phyloP scores from a whole-genome alignment of 2,888 invertebrate genomes.

The Gnatocerus cornutus region DNA sequence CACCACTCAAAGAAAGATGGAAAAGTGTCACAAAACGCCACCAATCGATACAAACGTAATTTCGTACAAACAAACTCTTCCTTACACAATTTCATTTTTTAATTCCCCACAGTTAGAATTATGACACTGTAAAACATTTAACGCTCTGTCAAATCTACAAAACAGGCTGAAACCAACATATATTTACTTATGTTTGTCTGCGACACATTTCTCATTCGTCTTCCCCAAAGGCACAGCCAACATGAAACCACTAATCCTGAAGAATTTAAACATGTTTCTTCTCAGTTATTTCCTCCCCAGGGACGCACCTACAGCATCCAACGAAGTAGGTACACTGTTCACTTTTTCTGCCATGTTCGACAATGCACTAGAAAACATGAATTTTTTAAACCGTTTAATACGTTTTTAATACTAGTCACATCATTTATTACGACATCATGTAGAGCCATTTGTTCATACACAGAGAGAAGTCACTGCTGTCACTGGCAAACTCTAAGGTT shows the following conservation, averaged over 20 bases:
- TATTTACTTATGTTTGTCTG: slow-evolving; percentile 25
- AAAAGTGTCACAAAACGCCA: background rate
- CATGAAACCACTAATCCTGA: slow-evolving; percentile 34
- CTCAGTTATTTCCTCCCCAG: background rate
- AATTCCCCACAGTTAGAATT: background rate
- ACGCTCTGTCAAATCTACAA: slow-evolving; percentile 10
- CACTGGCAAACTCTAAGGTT: too few species aligned
- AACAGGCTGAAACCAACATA: slow-evolving; percentile 7
- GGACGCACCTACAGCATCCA: background rate
- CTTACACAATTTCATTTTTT: too few species aligned
- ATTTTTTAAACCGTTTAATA: too few species aligned
- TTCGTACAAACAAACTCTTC: too few species aligned
- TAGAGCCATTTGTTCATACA: too few species aligned
- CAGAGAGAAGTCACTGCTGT: too few species aligned
- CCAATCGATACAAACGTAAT: background rate
- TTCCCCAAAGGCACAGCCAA: slow-evolving; percentile 18
- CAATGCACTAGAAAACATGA: too few species aligned
- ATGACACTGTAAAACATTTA: slow-evolving; percentile 1
- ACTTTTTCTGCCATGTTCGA: background rate
- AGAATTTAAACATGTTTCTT: slow-evolving; percentile 28
- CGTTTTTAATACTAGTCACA: too few species aligned
- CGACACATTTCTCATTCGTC: slow-evolving; percentile 21
- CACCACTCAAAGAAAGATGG: background rate
- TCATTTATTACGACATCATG: too few species aligned
- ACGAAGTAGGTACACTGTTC: background rate